A percentile compares a stretch with the other conserved stretches of the same genome.
Conservation (phyloP, 2,888 invertebrate genomes). For the Pherbina coryleti region DNA sequence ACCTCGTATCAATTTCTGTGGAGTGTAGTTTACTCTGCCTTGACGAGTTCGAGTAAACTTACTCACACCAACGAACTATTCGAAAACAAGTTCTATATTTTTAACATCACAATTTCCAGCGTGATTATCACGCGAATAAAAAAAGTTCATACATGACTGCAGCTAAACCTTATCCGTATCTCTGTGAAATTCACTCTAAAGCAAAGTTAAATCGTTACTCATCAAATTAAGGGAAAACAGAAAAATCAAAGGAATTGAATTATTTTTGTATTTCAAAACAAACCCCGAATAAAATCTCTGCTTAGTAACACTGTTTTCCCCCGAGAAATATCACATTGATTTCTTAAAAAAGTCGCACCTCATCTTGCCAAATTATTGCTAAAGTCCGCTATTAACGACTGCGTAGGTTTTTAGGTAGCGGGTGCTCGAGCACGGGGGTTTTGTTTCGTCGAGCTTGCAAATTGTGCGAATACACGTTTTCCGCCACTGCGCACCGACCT, state of each 20-base stretch:
- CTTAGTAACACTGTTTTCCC: slow-evolving; percentile 7
- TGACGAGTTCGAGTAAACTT: background rate
- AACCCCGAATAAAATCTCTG: background rate
- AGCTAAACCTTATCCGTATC: slow-evolving; percentile 21
- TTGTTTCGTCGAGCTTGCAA: too few species aligned
- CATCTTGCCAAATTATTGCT: background rate
- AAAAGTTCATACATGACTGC: background rate
- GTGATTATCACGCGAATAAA: background rate
- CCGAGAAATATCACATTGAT: too few species aligned
- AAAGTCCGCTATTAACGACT: background rate
- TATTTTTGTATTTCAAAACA: too few species aligned
- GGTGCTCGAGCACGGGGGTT: too few species aligned
- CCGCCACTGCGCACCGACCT: too few species aligned
- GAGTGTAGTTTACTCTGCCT: slow-evolving; percentile 20
- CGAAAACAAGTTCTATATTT: background rate
- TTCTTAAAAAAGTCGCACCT: background rate
- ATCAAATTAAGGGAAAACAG: background rate
- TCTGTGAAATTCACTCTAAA: slow-evolving; percentile 14
- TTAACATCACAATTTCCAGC: background rate
- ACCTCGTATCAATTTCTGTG: background rate
- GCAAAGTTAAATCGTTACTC: slow-evolving; percentile 1
- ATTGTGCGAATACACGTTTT: too few species aligned
- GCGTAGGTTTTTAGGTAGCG: too few species aligned
- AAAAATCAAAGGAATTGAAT: background rate
- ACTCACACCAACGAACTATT: background rate